These are phyloP conservation scores for Clistopyga incitator DNA, from an alignment of 2,888 invertebrate species.

Conservation along the genomic window DNA sequence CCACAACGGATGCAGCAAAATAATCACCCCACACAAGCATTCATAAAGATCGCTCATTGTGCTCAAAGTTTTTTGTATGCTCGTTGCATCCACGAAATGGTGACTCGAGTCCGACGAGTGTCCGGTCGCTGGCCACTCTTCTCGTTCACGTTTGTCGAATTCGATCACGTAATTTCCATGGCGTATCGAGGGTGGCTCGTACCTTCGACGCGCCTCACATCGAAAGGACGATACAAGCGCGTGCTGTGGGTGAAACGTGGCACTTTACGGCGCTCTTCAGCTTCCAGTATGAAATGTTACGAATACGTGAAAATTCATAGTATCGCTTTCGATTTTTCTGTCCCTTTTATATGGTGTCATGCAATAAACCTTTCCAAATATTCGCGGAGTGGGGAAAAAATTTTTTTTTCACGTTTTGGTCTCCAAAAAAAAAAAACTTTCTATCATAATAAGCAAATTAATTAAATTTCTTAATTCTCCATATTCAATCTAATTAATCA, in stretches of 20 bases:
- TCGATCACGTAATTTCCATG: conserved; percentile 75
- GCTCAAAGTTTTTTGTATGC: conserved; percentile 72
- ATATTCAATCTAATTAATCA: no score
- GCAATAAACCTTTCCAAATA: no score
- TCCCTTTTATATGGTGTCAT: no score
- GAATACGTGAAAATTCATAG: neutral
- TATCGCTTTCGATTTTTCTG: no score
- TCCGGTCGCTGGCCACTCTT: conserved; percentile 75
- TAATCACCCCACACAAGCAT: no score
- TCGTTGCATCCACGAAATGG: conserved; percentile 74
- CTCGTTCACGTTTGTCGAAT: conserved; percentile 72
- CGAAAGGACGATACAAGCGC: conserved; percentile 74
- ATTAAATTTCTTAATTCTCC: no score
- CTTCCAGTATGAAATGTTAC: neutral
- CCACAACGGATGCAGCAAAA: neutral
- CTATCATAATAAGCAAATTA: no score
- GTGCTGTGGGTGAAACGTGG: conserved; percentile 78
- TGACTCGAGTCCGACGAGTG: conserved; percentile 75
- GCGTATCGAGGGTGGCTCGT: conserved; percentile 20
- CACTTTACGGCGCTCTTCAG: neutral
- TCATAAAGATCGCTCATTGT: conserved; percentile 19
- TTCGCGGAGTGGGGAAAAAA: no score
- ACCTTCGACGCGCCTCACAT: conserved; percentile 78
- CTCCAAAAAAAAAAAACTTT: no score
- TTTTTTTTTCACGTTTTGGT: no score